Base-by-base conservation (phyloP, 2,888 invertebrate genomes). In the Apotomis turbidana region DNA sequence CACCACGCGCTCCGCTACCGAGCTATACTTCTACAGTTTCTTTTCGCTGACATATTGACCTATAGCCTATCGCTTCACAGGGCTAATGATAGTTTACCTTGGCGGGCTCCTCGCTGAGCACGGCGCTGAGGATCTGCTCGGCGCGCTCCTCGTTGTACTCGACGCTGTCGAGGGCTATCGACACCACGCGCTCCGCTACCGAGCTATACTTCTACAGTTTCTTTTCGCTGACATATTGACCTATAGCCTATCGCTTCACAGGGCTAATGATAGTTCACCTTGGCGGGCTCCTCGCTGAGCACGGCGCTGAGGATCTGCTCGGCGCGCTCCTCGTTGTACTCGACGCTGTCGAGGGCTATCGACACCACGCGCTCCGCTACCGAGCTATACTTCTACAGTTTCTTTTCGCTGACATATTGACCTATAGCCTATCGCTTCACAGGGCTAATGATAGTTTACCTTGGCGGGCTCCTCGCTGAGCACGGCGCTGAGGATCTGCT, bases 331-430 rank as follows among this genome's bases (percentile, higher is more conserved):
- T 97, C 97, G 76, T 97, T 96, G 87, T 96, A 98, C 82, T 97
- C 96, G 0, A 97, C 97, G 82, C 97, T 97, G 81, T 98, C 98
- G 75, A 98, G 90, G 0, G 98, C 98, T 86, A 98, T 96, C 1
- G 95, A 91, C 66, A 98, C 95, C 10, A 98, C 96, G 75, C 97
- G 95, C 78, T 97, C 97, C 0, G 97, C 96, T 46, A 97, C 95
- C 61, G 95, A 94, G 68, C 95, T 95, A 86, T 97, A 97, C 82
- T 96, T 95, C 72, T 94, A 95, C 27, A 98, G 93, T 77, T 95
- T 94, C 51, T 86, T 91, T 96, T 96, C 86, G 97, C 97, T 97
- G 84, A 27, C 2, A 27, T 27, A 27, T 27, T 27, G 27, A 27
- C 27, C 27, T 27, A 27, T 27, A 27, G 27, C 27, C 2, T 2